Percentiles rank a stretch among this genome's conserved stretches.
Conservation (phyloP, 2,888 invertebrate genomes). For the Pseudanteris insignis region DNA sequence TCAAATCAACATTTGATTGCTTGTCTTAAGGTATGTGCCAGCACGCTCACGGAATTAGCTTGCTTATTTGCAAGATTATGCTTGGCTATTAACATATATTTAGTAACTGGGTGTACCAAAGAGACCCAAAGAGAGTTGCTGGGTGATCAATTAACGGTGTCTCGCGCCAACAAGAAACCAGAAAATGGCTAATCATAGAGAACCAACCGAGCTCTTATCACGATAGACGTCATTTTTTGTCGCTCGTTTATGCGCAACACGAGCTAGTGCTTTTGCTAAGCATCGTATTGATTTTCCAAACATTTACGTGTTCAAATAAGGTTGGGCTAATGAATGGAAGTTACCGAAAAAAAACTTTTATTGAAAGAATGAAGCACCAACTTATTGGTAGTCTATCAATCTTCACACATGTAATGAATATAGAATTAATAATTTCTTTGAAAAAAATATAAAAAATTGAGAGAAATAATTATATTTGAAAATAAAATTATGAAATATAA, state of each 20-base stretch:
- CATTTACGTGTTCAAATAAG: no score
- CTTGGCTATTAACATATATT: conserved; percentile 26
- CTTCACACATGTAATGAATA: no score
- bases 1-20: conserved; percentile 21
- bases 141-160: conserved; percentile 40
- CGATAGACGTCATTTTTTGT: conserved; percentile 29
- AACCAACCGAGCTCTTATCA: conserved; percentile 20
- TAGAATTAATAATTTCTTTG: no score
- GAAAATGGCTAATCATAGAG: conserved; percentile 36
- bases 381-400: no score
- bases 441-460: no score
- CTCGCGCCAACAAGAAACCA: conserved; percentile 32
- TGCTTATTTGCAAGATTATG: conserved; percentile 41
- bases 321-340: no score
- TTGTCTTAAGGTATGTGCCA: conserved; percentile 33
- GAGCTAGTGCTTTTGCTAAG: conserved; percentile 13
- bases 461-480: no score
- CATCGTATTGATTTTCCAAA: conserved; percentile 16
- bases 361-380: no score
- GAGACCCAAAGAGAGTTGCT: conserved; percentile 27
- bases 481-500: no score
- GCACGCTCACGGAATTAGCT: conserved; percentile 36
- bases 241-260: conserved; percentile 15
- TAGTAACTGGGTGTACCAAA: conserved; percentile 23
- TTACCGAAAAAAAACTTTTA: no score